Base-by-base conservation (phyloP, 2,113 vertebrate species). In the Aptenodytes patagonicus region DNA sequence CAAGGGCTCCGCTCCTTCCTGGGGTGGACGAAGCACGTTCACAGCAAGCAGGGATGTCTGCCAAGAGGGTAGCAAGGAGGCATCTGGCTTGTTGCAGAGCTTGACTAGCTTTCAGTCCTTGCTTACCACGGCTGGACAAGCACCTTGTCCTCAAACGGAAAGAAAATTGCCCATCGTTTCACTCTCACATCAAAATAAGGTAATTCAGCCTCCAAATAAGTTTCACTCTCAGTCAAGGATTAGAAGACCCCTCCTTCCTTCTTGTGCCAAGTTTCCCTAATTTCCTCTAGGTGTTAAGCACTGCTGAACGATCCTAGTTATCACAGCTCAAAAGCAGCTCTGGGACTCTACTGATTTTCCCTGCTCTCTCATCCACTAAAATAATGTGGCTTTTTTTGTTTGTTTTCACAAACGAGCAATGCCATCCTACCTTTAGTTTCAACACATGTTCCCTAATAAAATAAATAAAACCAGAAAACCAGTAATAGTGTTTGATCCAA, bases 1-100 rank as follows among this genome's bases (percentile, higher is more conserved):
- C 38, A 34, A 7, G 5, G 2, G 6, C 61, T 66, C 54, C 2
- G 4, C 40, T 81, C 24, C 55, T 58, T 25, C 55, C 61, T 11
- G 0, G 31, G 25, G 69, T 4, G 13, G 31, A 61, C 2, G 1
- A 55, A 60, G 61, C 21, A 68, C 0, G 0, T 12, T 49, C 40
- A n/a, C 8, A 2, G 12, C 6, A 36, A 76, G 52, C 18, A 57
- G 36, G 10, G 6, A 11, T 46, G 31, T 36, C 46, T 15, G 61
- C 18, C 36, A 36, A 28, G 40, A 65, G 65, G 2, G 29, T 25
- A 26, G 11, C 20, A 68, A 68, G 42, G 32, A 94, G 64, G 44
- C n/a, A 62, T 18, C 32, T 8, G 40, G 21, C 68, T 38, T 44
- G 7, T 2, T 71, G 24, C 57, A 72, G 26, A 80, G 34, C 32